Evolutionary conservation across 2,888 invertebrate species (phyloP).

Genomic region (Xanthia togata): DNA sequence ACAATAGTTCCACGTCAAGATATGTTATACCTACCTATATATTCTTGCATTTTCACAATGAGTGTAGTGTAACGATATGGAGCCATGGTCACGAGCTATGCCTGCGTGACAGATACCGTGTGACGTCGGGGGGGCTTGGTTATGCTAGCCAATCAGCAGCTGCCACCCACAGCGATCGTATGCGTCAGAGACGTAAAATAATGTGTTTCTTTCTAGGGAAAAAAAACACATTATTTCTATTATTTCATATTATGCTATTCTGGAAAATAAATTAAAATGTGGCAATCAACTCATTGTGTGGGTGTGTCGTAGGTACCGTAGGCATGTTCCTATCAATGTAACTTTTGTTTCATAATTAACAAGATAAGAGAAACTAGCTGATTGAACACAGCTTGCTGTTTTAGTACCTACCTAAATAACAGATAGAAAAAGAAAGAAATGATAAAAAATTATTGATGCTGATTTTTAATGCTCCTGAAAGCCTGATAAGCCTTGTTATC

Average conservation of each 20-base stretch:
- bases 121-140: conserved; percentile 86
- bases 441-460: neutral
- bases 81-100: conserved; percentile 73
- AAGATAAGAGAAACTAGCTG: conserved; percentile 31
- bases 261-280: conserved; percentile 53
- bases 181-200: conserved; percentile 65
- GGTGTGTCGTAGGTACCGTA: conserved; percentile 44
- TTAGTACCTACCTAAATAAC: conserved; percentile 9
- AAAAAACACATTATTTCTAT: too few species aligned
- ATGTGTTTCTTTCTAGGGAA: conserved; percentile 52
- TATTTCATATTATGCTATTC: too few species aligned
- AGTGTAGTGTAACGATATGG: conserved; percentile 64
- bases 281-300: conserved; percentile 41
- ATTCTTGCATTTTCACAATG: conserved; percentile 55
- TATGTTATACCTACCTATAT: conserved; percentile 15
- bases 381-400: conserved; percentile 16
- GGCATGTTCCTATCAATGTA: conserved; percentile 15
- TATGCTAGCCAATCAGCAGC: conserved; percentile 70
- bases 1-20: conserved; percentile 36
- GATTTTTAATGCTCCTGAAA: neutral
- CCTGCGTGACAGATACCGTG: conserved; percentile 70
- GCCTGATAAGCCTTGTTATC: neutral
- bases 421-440: neutral
- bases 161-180: conserved; percentile 63
- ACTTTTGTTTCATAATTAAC: conserved; percentile 18